Conservation (phyloP, 2,888 invertebrate genomes). For the Patella caerulea region DNA sequence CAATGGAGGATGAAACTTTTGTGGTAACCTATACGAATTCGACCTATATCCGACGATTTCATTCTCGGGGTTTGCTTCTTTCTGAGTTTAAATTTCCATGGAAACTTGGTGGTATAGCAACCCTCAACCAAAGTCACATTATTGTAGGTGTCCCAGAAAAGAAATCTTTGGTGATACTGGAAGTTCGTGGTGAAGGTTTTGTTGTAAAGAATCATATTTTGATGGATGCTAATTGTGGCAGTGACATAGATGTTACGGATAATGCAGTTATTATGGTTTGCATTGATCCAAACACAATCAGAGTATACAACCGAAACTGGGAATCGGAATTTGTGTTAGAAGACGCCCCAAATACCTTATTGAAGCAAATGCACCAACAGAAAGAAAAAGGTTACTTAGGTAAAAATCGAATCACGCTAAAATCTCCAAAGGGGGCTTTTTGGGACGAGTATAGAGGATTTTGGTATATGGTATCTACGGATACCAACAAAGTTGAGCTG, state of each 20-base stretch:
- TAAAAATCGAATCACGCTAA: neutral
- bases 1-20: neutral
- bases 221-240: neutral
- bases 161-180: neutral
- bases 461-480: neutral
- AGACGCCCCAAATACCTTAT: neutral
- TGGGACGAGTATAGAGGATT: neutral
- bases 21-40: neutral
- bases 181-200: neutral
- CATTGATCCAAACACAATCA: neutral
- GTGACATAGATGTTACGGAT: neutral
- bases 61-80: neutral
- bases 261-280: neutral
- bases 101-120: neutral
- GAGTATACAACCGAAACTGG: neutral
- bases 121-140: neutral
- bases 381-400: neutral
- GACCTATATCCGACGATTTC: neutral
- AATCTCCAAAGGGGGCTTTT: neutral
- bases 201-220: neutral
- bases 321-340: neutral
- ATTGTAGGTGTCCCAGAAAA: neutral
- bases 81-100: constrained; percentile 2
- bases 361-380: neutral
- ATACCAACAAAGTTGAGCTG: neutral